Evolutionary conservation across 2,888 invertebrate genomes (phyloP), one percentile per base, ranked within the genome.

Genomic region (Pandemis cinnamomeana): DNA sequence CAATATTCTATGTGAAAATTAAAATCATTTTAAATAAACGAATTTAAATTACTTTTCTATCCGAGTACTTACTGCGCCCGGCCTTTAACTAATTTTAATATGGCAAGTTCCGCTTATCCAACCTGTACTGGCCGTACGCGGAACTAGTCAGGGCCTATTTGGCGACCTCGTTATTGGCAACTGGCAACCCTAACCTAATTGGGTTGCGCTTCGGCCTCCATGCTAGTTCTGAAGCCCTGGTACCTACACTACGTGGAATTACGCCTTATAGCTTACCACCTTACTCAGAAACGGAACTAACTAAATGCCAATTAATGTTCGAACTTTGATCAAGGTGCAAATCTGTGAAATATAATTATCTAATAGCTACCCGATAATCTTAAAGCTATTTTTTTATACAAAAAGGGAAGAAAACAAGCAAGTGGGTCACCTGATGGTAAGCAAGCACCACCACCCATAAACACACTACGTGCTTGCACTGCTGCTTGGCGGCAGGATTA

Each of bases 81-180:
- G 10, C 11, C 46, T 48, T 3, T 48, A 48, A 3, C 1, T n/a
- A n/a, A 48, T 48, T 48, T 60, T 69, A 69, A 69, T 61, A 48
- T 11, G 11, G 27, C 36, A 48, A 36, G 60, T 27, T 61, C 48
- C 10, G 61, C 61, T 48, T 51, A 69, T 61, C 51, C 69, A 61
- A 61, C 61, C 61, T 51, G 69, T 51, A 69, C 60, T 69, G 51
- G 41, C 46, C 46, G 15, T 42, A 62, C 58, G 11, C 36, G 36
- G 42, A 67, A 58, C 48, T 69, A 61, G 62, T 67, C 55, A 58
- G 70, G 55, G 67, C 60, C 67, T 71, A 67, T 67, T 71, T 67
- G 66, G 61, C 71, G 82, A 76, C 84, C 82, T 84, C 81, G 82
- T 85, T 85, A 84, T 70, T 41, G 74, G 66, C 75, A 66, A 64